These are phyloP conservation scores for Heliothis subflexa DNA, from an alignment of 1,140 invertebrate genomes.

Conservation along the genomic window DNA sequence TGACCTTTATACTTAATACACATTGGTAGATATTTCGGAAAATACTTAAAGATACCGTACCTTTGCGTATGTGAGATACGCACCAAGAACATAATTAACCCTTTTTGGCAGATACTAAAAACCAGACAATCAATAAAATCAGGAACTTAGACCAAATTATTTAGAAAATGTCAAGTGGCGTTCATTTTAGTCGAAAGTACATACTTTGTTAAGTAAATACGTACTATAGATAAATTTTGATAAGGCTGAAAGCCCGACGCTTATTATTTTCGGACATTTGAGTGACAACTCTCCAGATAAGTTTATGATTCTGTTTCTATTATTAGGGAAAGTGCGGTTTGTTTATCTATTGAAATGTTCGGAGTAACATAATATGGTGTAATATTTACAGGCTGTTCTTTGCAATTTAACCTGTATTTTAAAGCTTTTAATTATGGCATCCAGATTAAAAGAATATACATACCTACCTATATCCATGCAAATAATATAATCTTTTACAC, in stretches of 20 bases:
- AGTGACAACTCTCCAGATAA: conserved; percentile 18
- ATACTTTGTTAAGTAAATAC: conserved; percentile 29
- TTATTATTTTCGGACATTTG: conserved; percentile 36
- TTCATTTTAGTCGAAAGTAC: conserved; percentile 13
- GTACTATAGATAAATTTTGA: conserved; percentile 11
- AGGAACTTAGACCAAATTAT: conserved; percentile 29
- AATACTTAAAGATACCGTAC: too few relatives aligned
- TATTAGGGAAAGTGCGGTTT: not conserved
- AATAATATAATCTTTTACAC: too few relatives aligned
- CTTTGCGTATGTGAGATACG: too few relatives aligned
- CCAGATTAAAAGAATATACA: too few relatives aligned
- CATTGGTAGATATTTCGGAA: too few relatives aligned
- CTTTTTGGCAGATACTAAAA: not conserved
- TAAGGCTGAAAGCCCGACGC: conserved; percentile 16
- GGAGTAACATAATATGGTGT: not conserved
- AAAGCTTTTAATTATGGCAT: too few relatives aligned
- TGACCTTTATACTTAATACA: too few relatives aligned
- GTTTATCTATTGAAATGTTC: not conserved
- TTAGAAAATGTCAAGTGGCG: conserved; percentile 32
- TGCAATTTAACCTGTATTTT: too few relatives aligned
- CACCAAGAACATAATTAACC: not conserved
- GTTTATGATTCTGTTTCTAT: conserved; percentile 25
- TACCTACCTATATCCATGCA: too few relatives aligned
- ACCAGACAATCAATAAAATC: not conserved
- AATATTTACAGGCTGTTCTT: too few relatives aligned